phyloP scores from a whole-genome alignment of 1,140 invertebrate species.

The Centruroides vittatus region DNA sequence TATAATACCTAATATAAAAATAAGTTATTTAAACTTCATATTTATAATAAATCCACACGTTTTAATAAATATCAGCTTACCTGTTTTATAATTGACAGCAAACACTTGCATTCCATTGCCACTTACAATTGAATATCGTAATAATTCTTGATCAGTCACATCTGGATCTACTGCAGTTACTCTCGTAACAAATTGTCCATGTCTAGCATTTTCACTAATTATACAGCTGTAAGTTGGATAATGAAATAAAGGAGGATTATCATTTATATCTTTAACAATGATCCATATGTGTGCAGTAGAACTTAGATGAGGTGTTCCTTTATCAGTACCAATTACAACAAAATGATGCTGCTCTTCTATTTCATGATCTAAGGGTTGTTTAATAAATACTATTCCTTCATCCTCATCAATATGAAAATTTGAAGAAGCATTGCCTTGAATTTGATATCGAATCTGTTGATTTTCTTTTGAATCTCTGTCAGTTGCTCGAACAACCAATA shows the following conservation, averaged over 20 bases:
- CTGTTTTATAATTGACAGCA: conserved; percentile 45
- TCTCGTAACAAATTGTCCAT: conserved; percentile 75
- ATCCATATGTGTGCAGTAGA: conserved; percentile 15
- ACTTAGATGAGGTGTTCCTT: conserved; percentile 15
- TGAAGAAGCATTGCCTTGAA: conserved; percentile 11
- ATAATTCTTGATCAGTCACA: conserved; percentile 49
- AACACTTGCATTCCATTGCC: conserved; percentile 74
- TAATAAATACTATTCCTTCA: conserved; percentile 48
- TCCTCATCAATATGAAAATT: conserved; percentile 15
- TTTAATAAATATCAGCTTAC: neutral
- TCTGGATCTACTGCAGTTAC: conserved; percentile 78
- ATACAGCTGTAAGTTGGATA: conserved; percentile 42
- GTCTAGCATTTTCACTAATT: conserved; percentile 51
- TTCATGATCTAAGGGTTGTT: conserved; percentile 68
- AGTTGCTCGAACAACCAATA: conserved; percentile 53
- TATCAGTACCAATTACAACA: conserved; percentile 28
- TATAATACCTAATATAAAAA: conserved; percentile 9
- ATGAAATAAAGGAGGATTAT: conserved; percentile 45
- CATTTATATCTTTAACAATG: conserved; percentile 28
- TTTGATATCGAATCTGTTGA: conserved; percentile 14
- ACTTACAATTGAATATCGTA: conserved; percentile 70
- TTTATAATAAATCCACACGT: neutral
- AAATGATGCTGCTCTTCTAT: conserved; percentile 73
- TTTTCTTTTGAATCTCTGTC: conserved; percentile 59
- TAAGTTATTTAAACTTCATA: neutral